Conservation (phyloP, 2,888 invertebrate genomes). For the Pristionchus maxplancki region DNA sequence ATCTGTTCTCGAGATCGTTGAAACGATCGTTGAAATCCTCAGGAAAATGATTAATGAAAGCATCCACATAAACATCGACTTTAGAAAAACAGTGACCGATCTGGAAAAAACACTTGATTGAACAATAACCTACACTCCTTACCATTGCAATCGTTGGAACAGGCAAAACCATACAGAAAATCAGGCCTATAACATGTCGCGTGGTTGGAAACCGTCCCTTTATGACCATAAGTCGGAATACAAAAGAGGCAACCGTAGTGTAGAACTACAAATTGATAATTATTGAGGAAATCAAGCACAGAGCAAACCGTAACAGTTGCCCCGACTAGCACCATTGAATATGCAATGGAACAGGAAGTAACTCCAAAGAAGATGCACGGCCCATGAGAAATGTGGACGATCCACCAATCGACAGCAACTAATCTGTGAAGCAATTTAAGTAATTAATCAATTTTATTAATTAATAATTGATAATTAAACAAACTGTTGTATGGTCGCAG, state of each 20-base stretch:
- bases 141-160: background rate
- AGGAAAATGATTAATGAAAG: too few relatives aligned
- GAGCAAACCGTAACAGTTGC: background rate
- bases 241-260: background rate
- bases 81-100: too few relatives aligned
- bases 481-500: background rate
- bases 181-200: background rate
- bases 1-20: background rate
- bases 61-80: too few relatives aligned
- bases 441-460: background rate
- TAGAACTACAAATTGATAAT: background rate
- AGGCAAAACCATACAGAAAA: background rate
- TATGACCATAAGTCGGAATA: background rate
- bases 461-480: background rate
- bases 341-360: background rate
- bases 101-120: too few relatives aligned
- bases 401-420: background rate
- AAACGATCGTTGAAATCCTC: too few relatives aligned
- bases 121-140: too few relatives aligned
- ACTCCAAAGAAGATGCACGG: background rate
- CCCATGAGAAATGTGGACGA: background rate
- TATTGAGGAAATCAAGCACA: background rate
- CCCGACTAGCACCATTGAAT: background rate
- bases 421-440: background rate
- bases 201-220: background rate